Base-by-base conservation (phyloP, 2,888 invertebrate genomes). In the Tetanocera ferruginea region DNA sequence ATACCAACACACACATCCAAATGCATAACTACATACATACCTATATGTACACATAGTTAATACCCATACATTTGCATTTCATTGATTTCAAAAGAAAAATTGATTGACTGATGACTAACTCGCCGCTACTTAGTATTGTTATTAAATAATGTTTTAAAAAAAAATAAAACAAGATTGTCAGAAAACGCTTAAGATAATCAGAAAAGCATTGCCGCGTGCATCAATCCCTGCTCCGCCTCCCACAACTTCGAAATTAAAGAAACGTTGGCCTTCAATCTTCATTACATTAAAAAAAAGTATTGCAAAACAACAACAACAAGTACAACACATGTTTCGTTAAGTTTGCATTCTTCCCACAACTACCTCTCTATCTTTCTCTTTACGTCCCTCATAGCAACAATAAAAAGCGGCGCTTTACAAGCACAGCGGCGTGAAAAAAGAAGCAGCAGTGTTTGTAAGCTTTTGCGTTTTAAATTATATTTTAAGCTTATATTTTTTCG, bases 361-460 rank as follows among this genome's bases (percentile, higher is more conserved):
- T 60, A 23, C 57, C 57, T 19, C 57, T 23, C 23, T 6, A 23
- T n/a, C 55, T n/a, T 55, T 55, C 57, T 23, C 19, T 28, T 11
- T 14, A 23, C 8, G 25, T 23, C 25, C 57, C 23, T 11, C 28
- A 6, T 25, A 60, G 19, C 11, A 60, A 60, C 2, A 23, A 8
- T n/a, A 43, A 43, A 43, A 43, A 43, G 43, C 43, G 43, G 43
- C 14, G 43, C 6, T 14, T 43, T 14, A 28, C 51, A 69, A 51
- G 31, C 52, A 66, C 60, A 60, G 57, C 31, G 69, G 23, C 28
- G 62, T 9, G 19, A 57, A 62, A 23, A 43, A 76, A 71, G 62
- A 71, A 70, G 62, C 76, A 76, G 70, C 64, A 62, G 71, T 70
- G 34, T 55, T 51, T 37, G 52, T 49, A 62, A 51, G 31, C 55